Conservation (phyloP, 2,888 invertebrate species). For the Spodoptera exigua region DNA sequence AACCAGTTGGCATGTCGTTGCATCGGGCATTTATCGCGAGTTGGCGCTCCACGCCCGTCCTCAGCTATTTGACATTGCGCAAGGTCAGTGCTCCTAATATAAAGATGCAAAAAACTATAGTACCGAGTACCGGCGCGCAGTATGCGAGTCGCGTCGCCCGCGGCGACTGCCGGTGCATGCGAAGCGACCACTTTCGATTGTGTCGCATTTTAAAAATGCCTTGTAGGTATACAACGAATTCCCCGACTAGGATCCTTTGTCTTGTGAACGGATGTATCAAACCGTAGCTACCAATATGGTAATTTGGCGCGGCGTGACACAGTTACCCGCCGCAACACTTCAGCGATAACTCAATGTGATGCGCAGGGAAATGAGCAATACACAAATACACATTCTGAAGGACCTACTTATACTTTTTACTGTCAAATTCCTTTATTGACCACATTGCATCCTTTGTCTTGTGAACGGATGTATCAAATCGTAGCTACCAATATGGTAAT, state of each 20-base stretch:
- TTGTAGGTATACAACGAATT: slow-evolving; percentile 60
- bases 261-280: slow-evolving; percentile 62
- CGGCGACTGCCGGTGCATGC: slow-evolving; percentile 74
- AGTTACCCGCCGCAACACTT: slow-evolving; percentile 32
- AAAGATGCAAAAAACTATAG: slow-evolving; percentile 83
- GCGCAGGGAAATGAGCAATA: slow-evolving; percentile 44
- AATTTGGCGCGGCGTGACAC: slow-evolving; percentile 46
- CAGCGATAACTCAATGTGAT: slow-evolving; percentile 47
- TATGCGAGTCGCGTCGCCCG: slow-evolving; percentile 73
- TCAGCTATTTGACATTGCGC: slow-evolving; percentile 88
- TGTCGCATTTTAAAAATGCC: slow-evolving; percentile 70
- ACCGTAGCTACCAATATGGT: slow-evolving; percentile 62
- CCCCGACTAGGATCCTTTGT: slow-evolving; percentile 70
- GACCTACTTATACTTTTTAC: slow-evolving; percentile 19
- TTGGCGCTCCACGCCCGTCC: slow-evolving; percentile 72
- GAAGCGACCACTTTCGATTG: slow-evolving; percentile 85
- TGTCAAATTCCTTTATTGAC: slow-evolving; percentile 39
- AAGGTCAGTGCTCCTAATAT: slow-evolving; percentile 88
- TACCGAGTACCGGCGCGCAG: slow-evolving; percentile 65
- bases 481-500: slow-evolving; percentile 62
- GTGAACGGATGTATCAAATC: slow-evolving; percentile 62
- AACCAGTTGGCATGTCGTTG: slow-evolving; percentile 76
- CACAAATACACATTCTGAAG: slow-evolving; percentile 20
- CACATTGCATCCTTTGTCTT: slow-evolving; percentile 73
- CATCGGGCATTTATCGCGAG: slow-evolving; percentile 71